These are phyloP conservation scores for Sinonovacula constricta DNA, from an alignment of 1,140 invertebrate species.

Conservation along the genomic window DNA sequence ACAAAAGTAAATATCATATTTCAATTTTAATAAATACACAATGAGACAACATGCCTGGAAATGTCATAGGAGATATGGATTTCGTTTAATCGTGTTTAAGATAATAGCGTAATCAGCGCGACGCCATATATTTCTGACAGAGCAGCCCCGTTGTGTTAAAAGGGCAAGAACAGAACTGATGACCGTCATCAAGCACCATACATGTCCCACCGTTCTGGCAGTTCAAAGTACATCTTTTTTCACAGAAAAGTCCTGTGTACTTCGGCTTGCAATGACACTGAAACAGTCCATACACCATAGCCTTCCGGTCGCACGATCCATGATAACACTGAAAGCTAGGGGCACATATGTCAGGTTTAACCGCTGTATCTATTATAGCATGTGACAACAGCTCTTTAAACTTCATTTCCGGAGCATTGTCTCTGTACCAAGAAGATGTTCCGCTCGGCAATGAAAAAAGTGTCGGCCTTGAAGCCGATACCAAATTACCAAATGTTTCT, in stretches of 20 bases:
- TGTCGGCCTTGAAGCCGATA: not conserved
- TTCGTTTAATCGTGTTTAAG: too few relatives aligned
- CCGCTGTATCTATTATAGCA: slow-evolving; percentile 31
- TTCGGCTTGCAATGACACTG: slow-evolving; percentile 38
- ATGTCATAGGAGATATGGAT: too few relatives aligned
- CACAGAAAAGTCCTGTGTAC: slow-evolving; percentile 42
- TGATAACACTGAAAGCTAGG: slow-evolving; percentile 49
- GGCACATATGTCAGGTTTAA: slow-evolving; percentile 39
- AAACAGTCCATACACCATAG: slow-evolving; percentile 27
- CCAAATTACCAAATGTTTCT: too few relatives aligned
- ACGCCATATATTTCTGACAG: slow-evolving; percentile 39
- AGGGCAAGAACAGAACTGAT: slow-evolving; percentile 38
- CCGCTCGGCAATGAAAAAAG: not conserved
- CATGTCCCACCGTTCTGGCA: slow-evolving; percentile 33
- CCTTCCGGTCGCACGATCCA: slow-evolving; percentile 32
- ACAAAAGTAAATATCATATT: too few relatives aligned
- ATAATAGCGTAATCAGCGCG: too few relatives aligned
- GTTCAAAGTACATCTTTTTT: slow-evolving; percentile 37
- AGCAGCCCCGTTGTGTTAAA: slow-evolving; percentile 35
- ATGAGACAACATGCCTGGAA: too few relatives aligned
- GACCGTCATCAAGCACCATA: slow-evolving; percentile 42
- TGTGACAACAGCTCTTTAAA: slow-evolving; percentile 40
- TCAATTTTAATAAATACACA: too few relatives aligned
- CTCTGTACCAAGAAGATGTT: slow-evolving; percentile 6
- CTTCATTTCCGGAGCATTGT: slow-evolving; percentile 13